Evolutionary conservation across 2,113 vertebrate genomes (phyloP).

Genomic region (Myotis lucifugus): DNA sequence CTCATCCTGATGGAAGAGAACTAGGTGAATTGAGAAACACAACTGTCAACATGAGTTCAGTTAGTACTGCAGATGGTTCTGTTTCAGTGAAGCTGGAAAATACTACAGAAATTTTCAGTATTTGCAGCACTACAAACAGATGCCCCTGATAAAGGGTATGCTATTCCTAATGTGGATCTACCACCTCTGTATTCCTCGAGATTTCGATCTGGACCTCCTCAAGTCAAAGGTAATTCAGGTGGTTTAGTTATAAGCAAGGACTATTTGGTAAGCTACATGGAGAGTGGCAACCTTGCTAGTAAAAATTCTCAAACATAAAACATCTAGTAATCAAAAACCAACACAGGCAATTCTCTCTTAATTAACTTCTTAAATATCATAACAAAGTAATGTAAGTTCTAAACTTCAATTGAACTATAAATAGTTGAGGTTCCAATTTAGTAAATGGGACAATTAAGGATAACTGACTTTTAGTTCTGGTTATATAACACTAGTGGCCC

Average conservation of each 20-base stretch:
- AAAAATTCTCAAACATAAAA: slow-evolving; percentile 2
- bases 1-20: neutral
- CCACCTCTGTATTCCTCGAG: slow-evolving; percentile 94
- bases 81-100: neutral
- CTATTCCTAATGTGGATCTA: slow-evolving; percentile 96
- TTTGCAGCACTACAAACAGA: slow-evolving; percentile 90
- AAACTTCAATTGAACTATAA: neutral
- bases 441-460: neutral
- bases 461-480: neutral
- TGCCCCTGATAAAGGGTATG: slow-evolving; percentile 91
- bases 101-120: slow-evolving; percentile 77
- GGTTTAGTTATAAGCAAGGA: neutral
- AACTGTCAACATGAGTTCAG: neutral
- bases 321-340: neutral
- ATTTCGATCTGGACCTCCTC: slow-evolving; percentile 93
- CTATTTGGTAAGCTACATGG: neutral
- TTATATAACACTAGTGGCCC: neutral
- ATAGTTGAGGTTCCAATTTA: neutral
- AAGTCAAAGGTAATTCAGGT: slow-evolving; percentile 72
- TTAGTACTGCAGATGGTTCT: neutral
- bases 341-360: neutral
- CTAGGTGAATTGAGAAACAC: neutral
- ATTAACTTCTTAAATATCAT: neutral
- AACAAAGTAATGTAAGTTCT: slow-evolving; percentile 4
- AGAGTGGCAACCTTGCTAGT: neutral